Percentiles rank a stretch among this genome's conserved stretches.
These are phyloP conservation scores for Orthosia gothica DNA, from an alignment of 2,888 invertebrate species.

Conservation along the genomic window DNA sequence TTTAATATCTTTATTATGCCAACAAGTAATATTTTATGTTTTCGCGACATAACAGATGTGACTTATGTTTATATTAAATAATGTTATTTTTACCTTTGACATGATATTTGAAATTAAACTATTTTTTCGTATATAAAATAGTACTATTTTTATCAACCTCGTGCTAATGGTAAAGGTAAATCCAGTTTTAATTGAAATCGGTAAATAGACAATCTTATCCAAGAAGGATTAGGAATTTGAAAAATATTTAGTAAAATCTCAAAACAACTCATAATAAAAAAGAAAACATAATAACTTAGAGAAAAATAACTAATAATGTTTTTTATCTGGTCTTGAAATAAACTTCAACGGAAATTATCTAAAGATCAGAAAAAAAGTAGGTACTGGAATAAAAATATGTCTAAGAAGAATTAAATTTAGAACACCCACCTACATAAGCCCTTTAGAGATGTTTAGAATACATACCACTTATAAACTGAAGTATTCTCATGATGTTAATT, in stretches of 20 bases:
- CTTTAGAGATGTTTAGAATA: background rate
- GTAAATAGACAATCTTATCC: background rate
- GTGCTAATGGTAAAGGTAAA: background rate
- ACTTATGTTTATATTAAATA: conserved; percentile 5
- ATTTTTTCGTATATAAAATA: background rate
- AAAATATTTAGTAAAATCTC: background rate
- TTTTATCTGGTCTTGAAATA: background rate
- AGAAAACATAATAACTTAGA: background rate
- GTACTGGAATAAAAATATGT: background rate
- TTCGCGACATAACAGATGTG: background rate
- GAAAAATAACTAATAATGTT: background rate
- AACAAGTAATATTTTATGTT: conserved; percentile 4
- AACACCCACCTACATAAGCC: no score
- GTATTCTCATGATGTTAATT: no score
- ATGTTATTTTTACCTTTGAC: background rate
- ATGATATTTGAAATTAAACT: background rate
- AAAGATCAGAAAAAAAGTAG: no score
- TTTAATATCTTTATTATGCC: background rate
- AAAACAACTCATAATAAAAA: background rate
- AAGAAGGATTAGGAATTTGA: background rate
- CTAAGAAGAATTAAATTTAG: background rate
- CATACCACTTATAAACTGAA: background rate
- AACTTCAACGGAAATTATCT: background rate
- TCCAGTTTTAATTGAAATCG: background rate
- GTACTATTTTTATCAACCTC: background rate